Conservation (phyloP, 2,888 invertebrate genomes). For the Latheticus oryzae region DNA sequence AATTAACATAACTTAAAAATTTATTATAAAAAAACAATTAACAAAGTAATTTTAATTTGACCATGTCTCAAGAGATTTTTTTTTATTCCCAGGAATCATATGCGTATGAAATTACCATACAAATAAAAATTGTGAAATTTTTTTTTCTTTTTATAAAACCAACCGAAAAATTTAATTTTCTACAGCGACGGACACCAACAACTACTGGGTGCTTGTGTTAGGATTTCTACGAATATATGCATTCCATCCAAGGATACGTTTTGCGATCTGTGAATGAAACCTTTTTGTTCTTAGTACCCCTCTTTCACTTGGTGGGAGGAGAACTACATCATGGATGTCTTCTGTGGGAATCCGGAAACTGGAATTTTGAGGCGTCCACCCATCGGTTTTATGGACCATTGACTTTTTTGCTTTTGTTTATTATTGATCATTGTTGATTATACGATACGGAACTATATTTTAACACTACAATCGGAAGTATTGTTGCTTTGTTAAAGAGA, state of each 20-base stretch:
- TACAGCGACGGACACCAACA: slow-evolving; percentile 16
- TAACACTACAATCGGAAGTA: slow-evolving; percentile 28
- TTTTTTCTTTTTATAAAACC: slow-evolving; percentile 18
- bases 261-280: slow-evolving; percentile 53
- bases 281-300: slow-evolving; percentile 43
- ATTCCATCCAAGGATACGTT: slow-evolving; percentile 59
- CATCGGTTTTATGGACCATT: slow-evolving; percentile 46
- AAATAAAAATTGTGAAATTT: slow-evolving; percentile 41
- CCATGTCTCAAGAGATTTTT: slow-evolving; percentile 50
- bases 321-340: slow-evolving; percentile 37
- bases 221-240: slow-evolving; percentile 58
- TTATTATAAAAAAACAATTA: slow-evolving; percentile 38
- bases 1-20: slow-evolving; percentile 40
- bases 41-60: slow-evolving; percentile 48
- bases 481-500: slow-evolving; percentile 19
- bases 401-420: slow-evolving; percentile 21
- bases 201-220: slow-evolving; percentile 48
- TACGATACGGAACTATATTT: slow-evolving; percentile 34
- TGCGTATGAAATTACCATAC: slow-evolving; percentile 49
- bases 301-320: slow-evolving; percentile 33
- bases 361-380: slow-evolving; percentile 36
- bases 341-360: slow-evolving; percentile 39
- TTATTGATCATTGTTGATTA: slow-evolving; percentile 27
- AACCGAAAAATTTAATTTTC: slow-evolving; percentile 17
- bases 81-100: slow-evolving; percentile 43